A percentile compares a stretch with the other conserved stretches of the same genome.
Evolutionary conservation across 2,888 invertebrate genomes (phyloP).

Genomic region (Netelia inedita): DNA sequence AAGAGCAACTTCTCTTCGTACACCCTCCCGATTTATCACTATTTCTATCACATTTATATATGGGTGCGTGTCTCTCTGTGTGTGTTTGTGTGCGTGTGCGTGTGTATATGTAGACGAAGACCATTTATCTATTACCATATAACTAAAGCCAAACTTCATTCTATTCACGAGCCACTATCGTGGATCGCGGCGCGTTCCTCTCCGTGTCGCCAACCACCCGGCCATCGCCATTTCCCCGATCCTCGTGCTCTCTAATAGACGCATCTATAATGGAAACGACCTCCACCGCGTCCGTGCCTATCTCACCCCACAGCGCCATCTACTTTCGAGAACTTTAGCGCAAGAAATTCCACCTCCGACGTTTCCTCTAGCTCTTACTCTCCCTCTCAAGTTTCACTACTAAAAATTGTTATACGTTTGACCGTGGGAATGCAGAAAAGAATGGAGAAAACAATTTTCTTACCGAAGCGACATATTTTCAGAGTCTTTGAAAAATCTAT

Average conservation of each 20-base stretch:
- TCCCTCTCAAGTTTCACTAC: background rate
- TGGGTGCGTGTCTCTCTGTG: background rate
- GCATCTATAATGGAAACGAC: slow-evolving; percentile 65
- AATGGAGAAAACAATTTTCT: slow-evolving; percentile 28
- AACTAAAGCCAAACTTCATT: slow-evolving; percentile 43
- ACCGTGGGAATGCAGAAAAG: slow-evolving; percentile 20
- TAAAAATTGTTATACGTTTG: slow-evolving; percentile 38
- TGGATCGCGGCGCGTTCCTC: slow-evolving; percentile 10
- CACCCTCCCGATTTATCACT: slow-evolving; percentile 54
- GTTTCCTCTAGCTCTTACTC: slow-evolving; percentile 16
- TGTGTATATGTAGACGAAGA: background rate
- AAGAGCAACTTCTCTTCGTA: background rate
- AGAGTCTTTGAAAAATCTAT: too few relatives aligned
- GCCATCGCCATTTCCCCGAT: slow-evolving; percentile 18
- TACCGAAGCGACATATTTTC: slow-evolving; percentile 1
- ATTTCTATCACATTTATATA: slow-evolving; percentile 33
- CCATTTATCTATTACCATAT: slow-evolving; percentile 34
- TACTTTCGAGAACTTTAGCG: slow-evolving; percentile 41
- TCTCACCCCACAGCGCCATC: slow-evolving; percentile 32
- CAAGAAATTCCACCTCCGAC: slow-evolving; percentile 28
- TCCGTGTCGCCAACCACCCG: slow-evolving; percentile 14
- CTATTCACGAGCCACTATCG: slow-evolving; percentile 16
- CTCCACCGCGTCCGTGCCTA: slow-evolving; percentile 1
- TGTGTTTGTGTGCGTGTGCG: background rate
- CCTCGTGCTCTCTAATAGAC: slow-evolving; percentile 58